Evolutionary conservation across 2,113 vertebrate genomes (phyloP).

Genomic region (Nannobrachium achirus): DNA sequence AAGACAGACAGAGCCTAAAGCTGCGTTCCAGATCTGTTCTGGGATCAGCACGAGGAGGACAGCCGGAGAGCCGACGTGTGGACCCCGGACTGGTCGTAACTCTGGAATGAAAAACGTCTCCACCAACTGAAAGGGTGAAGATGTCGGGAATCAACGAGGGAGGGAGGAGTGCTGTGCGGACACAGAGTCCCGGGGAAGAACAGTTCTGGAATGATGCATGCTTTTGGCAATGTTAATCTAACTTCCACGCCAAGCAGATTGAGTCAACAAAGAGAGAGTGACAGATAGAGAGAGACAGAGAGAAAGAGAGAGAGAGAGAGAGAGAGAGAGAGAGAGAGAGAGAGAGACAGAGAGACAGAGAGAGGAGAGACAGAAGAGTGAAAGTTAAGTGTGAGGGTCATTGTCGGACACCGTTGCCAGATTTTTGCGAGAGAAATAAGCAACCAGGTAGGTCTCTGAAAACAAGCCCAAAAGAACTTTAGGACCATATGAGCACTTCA

Average conservation of each 20-base stretch:
- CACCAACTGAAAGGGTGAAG: conserved; percentile 14
- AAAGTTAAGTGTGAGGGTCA: too few species aligned
- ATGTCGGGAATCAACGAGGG: not conserved
- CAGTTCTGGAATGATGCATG: conserved; percentile 3
- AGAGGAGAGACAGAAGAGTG: too few species aligned
- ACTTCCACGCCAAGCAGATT: not conserved
- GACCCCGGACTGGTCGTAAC: conserved; percentile 16
- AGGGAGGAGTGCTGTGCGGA: conserved; percentile 21
- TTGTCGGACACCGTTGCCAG: too few species aligned
- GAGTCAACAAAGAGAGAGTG: too few species aligned
- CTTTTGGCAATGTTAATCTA: too few species aligned
- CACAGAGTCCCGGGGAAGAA: conserved; percentile 5
- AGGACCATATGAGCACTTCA: too few species aligned
- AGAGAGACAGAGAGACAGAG: too few species aligned
- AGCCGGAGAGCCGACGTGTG: conserved; percentile 2
- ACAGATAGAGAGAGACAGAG: not conserved
- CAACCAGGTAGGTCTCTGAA: too few species aligned
- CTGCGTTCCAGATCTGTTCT: not conserved
- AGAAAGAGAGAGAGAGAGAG: too few species aligned
- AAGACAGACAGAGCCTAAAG: not conserved
- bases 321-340: too few species aligned
- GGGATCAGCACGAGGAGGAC: conserved; percentile 23
- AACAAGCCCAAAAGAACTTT: too few species aligned
- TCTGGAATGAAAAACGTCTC: conserved; percentile 40
- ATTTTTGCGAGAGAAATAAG: too few species aligned